Base-by-base conservation (phyloP, 1,140 invertebrate species). In the Amyelois transitella region DNA sequence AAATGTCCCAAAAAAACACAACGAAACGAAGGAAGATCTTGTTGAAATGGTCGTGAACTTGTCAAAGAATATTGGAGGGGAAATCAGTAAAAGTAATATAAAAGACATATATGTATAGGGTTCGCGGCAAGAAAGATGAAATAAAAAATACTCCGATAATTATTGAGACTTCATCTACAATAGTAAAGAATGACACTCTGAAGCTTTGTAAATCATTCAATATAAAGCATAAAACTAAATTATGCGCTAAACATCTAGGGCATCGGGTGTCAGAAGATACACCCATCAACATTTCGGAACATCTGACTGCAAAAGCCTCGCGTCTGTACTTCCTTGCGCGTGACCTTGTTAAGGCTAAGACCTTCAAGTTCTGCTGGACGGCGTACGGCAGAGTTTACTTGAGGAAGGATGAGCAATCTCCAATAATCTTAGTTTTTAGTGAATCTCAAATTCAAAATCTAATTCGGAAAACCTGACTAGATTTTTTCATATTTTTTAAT, bases 101-200 rank as follows among this genome's bases (percentile, higher is more conserved):
- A 68, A 61, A 14, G 66, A n/a, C n/a, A n/a, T n/a, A 68, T 43
- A 68, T 68, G 14, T 67, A 63, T 25, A 60, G 55, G 56, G 22
- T 54, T 7, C 53, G 51, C 10, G 52, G 43, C 19, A 67, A 54
- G 18, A 67, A 47, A 7, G 18, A 32, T 7, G 44, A 56, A 17
- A 14, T 18, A 7, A 28, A 28, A 8, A 66, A 55, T 20, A 49
- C 49, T 1, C 53, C 66, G 0, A 58, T 68, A 21, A 55, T 68
- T 6, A 57, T 68, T 2, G 62, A 68, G 55, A 59, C 57, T 10
- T 25, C 25, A 25, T 62, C 62, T 0, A 50, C 62, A 1, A 20
- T 64, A 8, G 0, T 62, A n/a, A 64, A 61, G 20, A 47, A 38
- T 25, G 56, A 64, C 10, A 18, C 64, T 0, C 24, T 69, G 0